These are phyloP conservation scores for Meliscaeva auricollis DNA, from an alignment of 2,888 invertebrate genomes.

Conservation along the genomic window DNA sequence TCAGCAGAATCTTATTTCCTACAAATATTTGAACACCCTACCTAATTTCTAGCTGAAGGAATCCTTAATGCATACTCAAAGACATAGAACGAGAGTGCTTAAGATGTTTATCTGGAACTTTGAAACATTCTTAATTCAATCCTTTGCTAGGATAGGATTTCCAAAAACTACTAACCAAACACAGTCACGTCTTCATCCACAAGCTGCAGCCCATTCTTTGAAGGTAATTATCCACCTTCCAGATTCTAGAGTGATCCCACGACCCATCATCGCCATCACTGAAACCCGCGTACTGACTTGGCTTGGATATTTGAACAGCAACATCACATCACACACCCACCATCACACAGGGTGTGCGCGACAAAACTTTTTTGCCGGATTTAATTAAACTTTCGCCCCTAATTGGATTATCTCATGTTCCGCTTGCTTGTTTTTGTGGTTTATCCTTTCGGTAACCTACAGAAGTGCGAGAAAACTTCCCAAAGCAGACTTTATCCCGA, in stretches of 20 bases:
- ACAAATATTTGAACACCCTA: not conserved
- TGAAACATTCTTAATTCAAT: slow-evolving; percentile 38
- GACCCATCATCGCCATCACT: slow-evolving; percentile 27
- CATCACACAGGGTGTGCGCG: slow-evolving; percentile 33
- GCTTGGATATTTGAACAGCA: slow-evolving; percentile 23
- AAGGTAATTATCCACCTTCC: slow-evolving; percentile 54
- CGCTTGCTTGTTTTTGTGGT: slow-evolving; percentile 53
- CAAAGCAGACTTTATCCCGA: slow-evolving; percentile 29
- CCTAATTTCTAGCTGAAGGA: slow-evolving; percentile 25
- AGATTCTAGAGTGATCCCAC: slow-evolving; percentile 18
- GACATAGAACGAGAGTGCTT: not conserved
- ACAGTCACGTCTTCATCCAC: slow-evolving; percentile 39
- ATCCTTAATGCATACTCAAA: slow-evolving; percentile 14
- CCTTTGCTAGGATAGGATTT: not conserved
- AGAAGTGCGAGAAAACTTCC: slow-evolving; percentile 48
- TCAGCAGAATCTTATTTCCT: not conserved
- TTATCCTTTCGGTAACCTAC: slow-evolving; percentile 17
- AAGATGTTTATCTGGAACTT: slow-evolving; percentile 49
- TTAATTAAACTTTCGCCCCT: slow-evolving; percentile 69
- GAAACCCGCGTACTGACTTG: not conserved
- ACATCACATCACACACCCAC: not conserved
- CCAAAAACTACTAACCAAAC: not conserved
- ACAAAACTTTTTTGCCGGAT: slow-evolving; percentile 68
- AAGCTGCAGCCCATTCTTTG: slow-evolving; percentile 21
- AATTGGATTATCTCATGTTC: slow-evolving; percentile 72